Percentiles rank a stretch among this genome's conserved stretches.
phyloP scores from a whole-genome alignment of 2,113 vertebrate genomes.

The Urocitellus parryii region DNA sequence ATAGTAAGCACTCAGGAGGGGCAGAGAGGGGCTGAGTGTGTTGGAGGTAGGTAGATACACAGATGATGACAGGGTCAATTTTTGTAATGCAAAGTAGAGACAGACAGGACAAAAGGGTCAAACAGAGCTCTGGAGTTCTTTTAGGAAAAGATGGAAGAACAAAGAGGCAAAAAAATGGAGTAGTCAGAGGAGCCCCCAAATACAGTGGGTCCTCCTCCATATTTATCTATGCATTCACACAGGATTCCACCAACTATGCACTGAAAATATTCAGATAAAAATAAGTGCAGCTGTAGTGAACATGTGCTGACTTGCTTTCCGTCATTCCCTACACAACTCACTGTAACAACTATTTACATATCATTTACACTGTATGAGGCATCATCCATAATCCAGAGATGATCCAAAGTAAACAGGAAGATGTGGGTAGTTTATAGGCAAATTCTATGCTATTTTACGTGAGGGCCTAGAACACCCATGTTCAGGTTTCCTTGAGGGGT shows the following conservation, averaged over 20 bases:
- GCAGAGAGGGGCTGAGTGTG: too few species aligned
- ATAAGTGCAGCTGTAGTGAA: background rate
- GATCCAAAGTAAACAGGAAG: background rate
- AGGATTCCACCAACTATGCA: background rate
- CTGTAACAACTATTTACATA: background rate
- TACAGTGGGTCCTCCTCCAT: background rate
- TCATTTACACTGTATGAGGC: too few species aligned
- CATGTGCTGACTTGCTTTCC: too few species aligned
- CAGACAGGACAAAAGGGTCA: background rate
- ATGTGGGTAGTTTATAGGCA: background rate
- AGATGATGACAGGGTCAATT: background rate
- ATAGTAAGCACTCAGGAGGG: background rate
- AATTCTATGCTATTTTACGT: background rate
- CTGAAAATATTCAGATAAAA: background rate
- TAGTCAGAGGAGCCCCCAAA: background rate
- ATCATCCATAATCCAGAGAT: background rate
- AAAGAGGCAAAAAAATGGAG: background rate
- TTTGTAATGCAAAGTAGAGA: background rate
- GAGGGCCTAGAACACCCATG: background rate
- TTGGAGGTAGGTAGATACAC: background rate
- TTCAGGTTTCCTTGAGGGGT: background rate
- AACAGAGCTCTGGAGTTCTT: background rate
- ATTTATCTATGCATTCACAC: background rate
- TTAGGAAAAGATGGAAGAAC: background rate
- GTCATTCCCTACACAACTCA: background rate